A percentile compares a stretch with the other conserved stretches of the same genome.
Conservation (phyloP, 2,113 vertebrate genomes). For the Hippocampus guttulatus region DNA sequence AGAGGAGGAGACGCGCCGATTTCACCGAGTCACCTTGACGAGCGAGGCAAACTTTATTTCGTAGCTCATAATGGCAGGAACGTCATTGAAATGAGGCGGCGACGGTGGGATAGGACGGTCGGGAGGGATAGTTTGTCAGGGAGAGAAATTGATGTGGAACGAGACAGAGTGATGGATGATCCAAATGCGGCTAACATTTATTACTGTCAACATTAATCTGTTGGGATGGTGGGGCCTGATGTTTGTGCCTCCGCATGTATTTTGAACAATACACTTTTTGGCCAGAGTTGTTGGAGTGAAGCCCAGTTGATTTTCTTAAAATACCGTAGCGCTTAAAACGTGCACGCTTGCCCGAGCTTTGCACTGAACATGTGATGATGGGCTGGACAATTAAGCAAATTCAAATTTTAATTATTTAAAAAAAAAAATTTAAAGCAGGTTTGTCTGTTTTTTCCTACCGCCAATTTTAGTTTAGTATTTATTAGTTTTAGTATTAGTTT, state of each 20-base stretch:
- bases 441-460: too few species aligned
- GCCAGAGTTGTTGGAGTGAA: background rate
- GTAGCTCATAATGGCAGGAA: slow-evolving; percentile 42
- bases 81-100: slow-evolving; percentile 18
- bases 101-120: slow-evolving; percentile 19
- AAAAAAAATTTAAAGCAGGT: too few species aligned
- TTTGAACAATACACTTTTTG: slow-evolving; percentile 2
- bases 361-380: too few species aligned
- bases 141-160: slow-evolving; percentile 7
- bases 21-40: slow-evolving; percentile 60
- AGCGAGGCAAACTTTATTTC: slow-evolving; percentile 51
- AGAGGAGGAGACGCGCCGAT: slow-evolving; percentile 47
- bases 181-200: background rate
- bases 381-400: too few species aligned
- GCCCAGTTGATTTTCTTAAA: slow-evolving; percentile 2
- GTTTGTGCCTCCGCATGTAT: background rate
- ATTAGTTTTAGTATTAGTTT: too few species aligned
- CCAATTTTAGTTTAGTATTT: too few species aligned
- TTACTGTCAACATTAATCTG: slow-evolving; percentile 5
- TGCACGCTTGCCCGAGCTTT: too few species aligned
- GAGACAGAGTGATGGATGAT: background rate
- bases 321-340: background rate
- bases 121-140: slow-evolving; percentile 38
- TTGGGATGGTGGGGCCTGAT: background rate
- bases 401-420: too few species aligned